Evolutionary conservation across 2,113 vertebrate genomes (phyloP).

Genomic region (Tinamus guttatus): DNA sequence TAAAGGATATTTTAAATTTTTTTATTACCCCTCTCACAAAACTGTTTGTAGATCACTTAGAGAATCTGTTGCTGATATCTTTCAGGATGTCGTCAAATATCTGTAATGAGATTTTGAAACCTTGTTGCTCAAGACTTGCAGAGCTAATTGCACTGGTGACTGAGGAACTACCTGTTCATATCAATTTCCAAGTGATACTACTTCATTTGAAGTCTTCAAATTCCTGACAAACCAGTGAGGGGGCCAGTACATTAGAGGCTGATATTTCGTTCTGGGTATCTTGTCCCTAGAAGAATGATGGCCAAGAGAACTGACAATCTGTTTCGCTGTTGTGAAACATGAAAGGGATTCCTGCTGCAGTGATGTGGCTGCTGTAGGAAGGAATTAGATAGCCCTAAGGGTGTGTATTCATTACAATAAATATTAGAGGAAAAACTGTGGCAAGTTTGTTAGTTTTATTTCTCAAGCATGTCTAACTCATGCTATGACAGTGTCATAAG

Average conservation of each 20-base stretch:
- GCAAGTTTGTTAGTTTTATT: background rate
- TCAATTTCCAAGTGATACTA: background rate
- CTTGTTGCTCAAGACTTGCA: background rate
- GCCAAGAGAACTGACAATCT: background rate
- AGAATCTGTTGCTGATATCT: background rate
- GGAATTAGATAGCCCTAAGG: background rate
- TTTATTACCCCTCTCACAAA: background rate
- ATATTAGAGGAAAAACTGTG: background rate
- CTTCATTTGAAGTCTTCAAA: background rate
- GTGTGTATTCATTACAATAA: background rate
- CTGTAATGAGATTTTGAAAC: background rate
- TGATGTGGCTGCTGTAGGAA: background rate
- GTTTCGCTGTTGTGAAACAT: background rate
- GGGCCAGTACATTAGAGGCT: background rate
- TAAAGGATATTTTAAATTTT: background rate
- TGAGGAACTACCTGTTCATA: background rate
- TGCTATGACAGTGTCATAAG: background rate
- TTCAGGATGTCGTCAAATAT: background rate
- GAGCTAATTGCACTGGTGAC: background rate
- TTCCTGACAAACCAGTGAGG: background rate
- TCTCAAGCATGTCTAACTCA: background rate
- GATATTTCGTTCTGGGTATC: background rate
- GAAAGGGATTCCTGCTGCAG: background rate
- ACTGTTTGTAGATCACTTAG: background rate
- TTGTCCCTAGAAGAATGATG: background rate